phyloP scores from a whole-genome alignment of 64 coral and sea anemone species.

The Pocillopora verrucosa region DNA sequence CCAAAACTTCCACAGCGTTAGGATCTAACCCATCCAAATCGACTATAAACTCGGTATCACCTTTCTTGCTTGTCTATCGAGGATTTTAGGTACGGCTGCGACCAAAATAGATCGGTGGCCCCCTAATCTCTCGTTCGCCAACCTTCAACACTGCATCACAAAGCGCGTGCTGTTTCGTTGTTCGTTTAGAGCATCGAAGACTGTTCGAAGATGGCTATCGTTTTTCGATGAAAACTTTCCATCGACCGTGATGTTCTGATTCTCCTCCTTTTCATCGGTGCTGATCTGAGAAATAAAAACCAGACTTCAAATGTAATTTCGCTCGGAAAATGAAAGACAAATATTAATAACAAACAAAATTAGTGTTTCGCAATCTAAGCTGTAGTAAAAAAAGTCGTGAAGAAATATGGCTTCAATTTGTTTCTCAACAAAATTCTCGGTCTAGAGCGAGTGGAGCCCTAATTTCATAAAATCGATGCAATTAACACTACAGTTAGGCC shows the following conservation, averaged over 20 bases:
- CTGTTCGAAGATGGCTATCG: constrained; percentile 11
- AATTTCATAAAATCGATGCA: neutral
- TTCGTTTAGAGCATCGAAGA: constrained; percentile 65
- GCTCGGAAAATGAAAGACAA: neutral
- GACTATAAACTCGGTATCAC: constrained; percentile 51
- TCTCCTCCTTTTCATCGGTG: neutral
- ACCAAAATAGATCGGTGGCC: constrained; percentile 71
- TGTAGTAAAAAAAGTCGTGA: neutral
- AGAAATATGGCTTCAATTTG: neutral
- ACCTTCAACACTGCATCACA: constrained; percentile 70
- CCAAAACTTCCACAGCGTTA: constrained; percentile 68
- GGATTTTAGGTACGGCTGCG: constrained; percentile 64
- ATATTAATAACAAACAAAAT: neutral
- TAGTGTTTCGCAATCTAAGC: neutral
- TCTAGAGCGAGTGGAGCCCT: neutral
- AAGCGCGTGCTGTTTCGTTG: constrained; percentile 72
- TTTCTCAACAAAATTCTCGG: neutral
- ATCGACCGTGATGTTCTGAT: neutral
- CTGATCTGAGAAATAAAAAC: neutral
- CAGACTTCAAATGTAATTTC: neutral
- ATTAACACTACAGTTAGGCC: neutral
- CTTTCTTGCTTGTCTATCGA: constrained; percentile 38
- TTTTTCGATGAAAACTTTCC: neutral
- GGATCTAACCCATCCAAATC: constrained; percentile 73
- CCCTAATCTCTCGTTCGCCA: constrained; percentile 62